phyloP scores from a whole-genome alignment of 2,113 vertebrate species.

The Oryzias javanicus region DNA sequence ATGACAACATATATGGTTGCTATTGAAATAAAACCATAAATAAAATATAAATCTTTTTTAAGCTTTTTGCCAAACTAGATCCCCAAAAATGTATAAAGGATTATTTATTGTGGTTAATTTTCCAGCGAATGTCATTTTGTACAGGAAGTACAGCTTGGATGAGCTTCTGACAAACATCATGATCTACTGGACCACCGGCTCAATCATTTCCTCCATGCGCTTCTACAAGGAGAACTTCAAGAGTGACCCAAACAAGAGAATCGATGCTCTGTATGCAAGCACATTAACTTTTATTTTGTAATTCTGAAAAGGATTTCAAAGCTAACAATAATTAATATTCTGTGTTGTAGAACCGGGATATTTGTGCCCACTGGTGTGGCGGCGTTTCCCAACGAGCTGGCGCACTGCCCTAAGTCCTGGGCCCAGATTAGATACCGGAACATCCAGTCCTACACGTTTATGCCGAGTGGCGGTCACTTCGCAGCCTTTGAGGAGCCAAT shows the following conservation, averaged over 20 bases:
- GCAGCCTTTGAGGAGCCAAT: constrained; percentile 85
- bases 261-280: constrained; percentile 67
- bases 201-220: constrained; percentile 84
- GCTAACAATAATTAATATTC: background rate
- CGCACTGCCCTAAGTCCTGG: constrained; percentile 76
- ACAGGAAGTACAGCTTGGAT: constrained; percentile 84
- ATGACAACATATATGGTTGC: too few relatives aligned
- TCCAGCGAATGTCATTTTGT: background rate
- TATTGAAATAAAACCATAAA: too few relatives aligned
- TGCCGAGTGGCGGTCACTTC: constrained; percentile 85
- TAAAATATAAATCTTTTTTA: too few relatives aligned
- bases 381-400: constrained; percentile 80
- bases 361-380: constrained; percentile 82
- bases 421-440: constrained; percentile 71
- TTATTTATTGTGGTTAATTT: too few relatives aligned
- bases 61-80: too few relatives aligned
- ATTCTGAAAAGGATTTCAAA: background rate
- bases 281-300: background rate
- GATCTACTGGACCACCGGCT: constrained; percentile 89
- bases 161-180: constrained; percentile 86
- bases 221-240: constrained; percentile 86
- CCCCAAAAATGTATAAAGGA: too few relatives aligned
- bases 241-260: constrained; percentile 11
- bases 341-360: constrained; percentile 67
- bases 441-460: constrained; percentile 79